Evolutionary conservation across 2,888 invertebrate species (phyloP), one percentile per base, ranked within the genome.

Genomic region (Hydraecia micacea): DNA sequence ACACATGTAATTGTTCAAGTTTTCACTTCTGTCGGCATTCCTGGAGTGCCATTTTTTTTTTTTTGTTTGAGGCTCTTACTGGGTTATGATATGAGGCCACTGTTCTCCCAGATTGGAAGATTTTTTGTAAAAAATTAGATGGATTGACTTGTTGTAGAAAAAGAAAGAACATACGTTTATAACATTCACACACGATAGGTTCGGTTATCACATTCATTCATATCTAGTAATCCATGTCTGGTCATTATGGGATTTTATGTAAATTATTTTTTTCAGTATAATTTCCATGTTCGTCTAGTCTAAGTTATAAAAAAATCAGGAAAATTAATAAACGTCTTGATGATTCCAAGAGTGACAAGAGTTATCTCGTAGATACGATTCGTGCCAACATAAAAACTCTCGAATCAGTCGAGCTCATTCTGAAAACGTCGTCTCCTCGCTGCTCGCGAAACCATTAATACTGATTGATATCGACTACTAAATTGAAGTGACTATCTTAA

Each of bases 401-500:
- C 9, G 18, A n/a, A 55, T 39, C 15, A 73, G 6, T 39, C 13
- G 13, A 13, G 9, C 18, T 36, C 13, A 71, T 39, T 8, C n/a
- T 28, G 49, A 21, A 28, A 73, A 52, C 25, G 25, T 52, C 73
- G 9, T 6, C 36, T 71, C 2, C 18, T 49, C 39, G 3, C 46
- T 52, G 52, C 15, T 63, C 21, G 11, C 25, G 36, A 73, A 67
- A 25, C 69, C 73, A 71, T 60, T 71, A 76, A 79, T n/a, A 71
- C 67, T 32, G 72, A 83, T 83, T 70, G 75, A 75, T 67, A 73
- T 80, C 55, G 60, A 72, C 63, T 49, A 25, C 42, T 69, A 55
- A 68, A 81, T 77, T 81, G 77, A 65, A 81, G 60, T 62, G 73
- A 70, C 18, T 63, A 49, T 69, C 46, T 80, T 73, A 67, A 75